Evolutionary conservation across 1,140 invertebrate genomes (phyloP).

Genomic region (Battus philenor): DNA sequence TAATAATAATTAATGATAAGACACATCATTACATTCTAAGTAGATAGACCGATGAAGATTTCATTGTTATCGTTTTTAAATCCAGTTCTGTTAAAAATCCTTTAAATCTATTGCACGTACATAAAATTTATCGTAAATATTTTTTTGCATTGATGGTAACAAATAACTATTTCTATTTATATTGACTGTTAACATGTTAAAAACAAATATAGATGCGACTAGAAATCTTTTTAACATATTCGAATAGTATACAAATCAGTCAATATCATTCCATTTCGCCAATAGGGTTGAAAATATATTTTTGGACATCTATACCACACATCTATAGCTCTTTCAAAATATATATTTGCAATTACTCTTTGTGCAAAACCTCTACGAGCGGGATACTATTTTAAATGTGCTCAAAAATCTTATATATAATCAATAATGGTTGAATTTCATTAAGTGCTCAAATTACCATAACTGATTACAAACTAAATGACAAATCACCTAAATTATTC

Average conservation of each 20-base stretch:
- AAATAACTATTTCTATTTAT: too few species aligned
- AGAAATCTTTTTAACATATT: slow-evolving; percentile 13
- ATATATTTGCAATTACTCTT: background rate
- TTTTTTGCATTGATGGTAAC: too few species aligned
- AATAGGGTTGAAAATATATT: slow-evolving; percentile 3
- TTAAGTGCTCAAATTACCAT: slow-evolving; percentile 11
- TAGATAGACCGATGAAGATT: slow-evolving; percentile 63
- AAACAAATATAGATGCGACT: slow-evolving; percentile 6
- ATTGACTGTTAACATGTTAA: too few species aligned
- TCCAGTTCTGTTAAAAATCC: slow-evolving; percentile 19
- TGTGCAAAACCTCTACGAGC: background rate
- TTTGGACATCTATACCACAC: too few species aligned
- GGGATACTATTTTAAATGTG: background rate
- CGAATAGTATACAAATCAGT: slow-evolving; percentile 11
- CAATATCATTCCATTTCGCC: slow-evolving; percentile 14
- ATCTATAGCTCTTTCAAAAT: background rate
- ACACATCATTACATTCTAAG: slow-evolving; percentile 58
- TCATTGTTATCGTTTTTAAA: slow-evolving; percentile 27
- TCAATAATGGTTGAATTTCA: too few species aligned
- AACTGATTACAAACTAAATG: background rate
- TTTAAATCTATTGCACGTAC: slow-evolving; percentile 39
- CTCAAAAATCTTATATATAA: background rate
- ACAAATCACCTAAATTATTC: background rate
- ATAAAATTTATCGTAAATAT: background rate
- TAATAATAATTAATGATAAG: slow-evolving; percentile 54